Base-by-base conservation (phyloP, 2,888 invertebrate genomes). In the Cephonodes hylas region DNA sequence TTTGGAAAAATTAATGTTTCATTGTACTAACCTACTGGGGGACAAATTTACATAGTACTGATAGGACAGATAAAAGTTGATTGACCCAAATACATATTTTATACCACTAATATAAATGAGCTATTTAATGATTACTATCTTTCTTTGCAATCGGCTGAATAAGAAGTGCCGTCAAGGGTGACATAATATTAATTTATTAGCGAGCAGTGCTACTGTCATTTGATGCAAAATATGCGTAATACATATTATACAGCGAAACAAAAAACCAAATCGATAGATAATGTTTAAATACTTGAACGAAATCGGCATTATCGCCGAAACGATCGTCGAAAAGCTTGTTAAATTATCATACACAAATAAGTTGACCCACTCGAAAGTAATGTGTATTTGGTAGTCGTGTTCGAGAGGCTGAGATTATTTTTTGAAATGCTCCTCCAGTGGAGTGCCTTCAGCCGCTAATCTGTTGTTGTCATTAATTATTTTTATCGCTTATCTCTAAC, bases 381-480 rank as follows among this genome's bases (percentile, higher is more conserved):
- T 85, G 82, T 86, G 76, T 81, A 80, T 89, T 89, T 81, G 89
- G 91, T 83, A 85, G 89, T 80, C 62, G 70, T 65, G 74, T 79
- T 91, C 83, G 85, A 90, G 91, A 89, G 88, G 86, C 77, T 68
- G 89, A 91, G 91, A 92, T 92, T 89, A 92, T 88, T 86, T 88
- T 91, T 87, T 89, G 85, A 88, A 91, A 89, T 87, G 88, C 89
- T 91, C 88, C 91, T 91, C 85, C 83, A 91, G 79, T 91, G 76
- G 84, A 92, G 91, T 91, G 88, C 86, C 86, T 88, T 84, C 81
- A 79, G 71, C 74, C 74, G 82, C 86, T 91, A 92, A 91, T 91
- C 91, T 89, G 82, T 77, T 84, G 87, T 86, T 86, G 90, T 86
- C 87, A 89, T 88, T 92, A 91, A 92, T 92, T 91, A 91, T 89